A percentile compares a stretch with the other conserved stretches of the same genome.
Evolutionary conservation across 2,113 vertebrate genomes (phyloP).

Genomic region (Nesogale talazaci): DNA sequence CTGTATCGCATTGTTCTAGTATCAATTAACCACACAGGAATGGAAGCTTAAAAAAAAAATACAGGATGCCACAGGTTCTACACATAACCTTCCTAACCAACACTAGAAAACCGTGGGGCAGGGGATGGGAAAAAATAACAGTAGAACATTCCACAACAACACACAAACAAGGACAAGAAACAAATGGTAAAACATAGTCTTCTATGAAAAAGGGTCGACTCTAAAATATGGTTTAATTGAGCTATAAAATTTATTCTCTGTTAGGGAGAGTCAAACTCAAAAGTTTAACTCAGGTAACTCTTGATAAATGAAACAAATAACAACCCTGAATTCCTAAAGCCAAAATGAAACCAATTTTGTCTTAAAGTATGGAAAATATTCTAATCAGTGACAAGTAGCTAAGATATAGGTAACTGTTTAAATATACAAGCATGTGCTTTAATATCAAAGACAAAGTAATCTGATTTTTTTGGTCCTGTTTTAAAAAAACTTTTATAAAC

Average conservation of each 20-base stretch:
- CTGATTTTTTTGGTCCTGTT: slow-evolving; percentile 81
- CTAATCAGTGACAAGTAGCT: background rate
- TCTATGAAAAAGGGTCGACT: background rate
- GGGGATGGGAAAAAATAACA: background rate
- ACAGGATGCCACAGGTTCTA: background rate
- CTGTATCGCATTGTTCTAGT: slow-evolving; percentile 32
- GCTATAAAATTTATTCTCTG: background rate
- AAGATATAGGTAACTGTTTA: slow-evolving; percentile 17
- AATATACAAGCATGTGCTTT: slow-evolving; percentile 26
- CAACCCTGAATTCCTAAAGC: slow-evolving; percentile 13
- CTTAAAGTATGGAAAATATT: slow-evolving; percentile 45
- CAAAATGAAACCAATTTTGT: slow-evolving; percentile 52
- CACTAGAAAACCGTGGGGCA: background rate
- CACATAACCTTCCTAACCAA: background rate
- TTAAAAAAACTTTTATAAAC: slow-evolving; percentile 56
- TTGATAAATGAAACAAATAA: slow-evolving; percentile 40
- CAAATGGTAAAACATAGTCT: slow-evolving; percentile 21
- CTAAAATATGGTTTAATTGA: slow-evolving; percentile 8
- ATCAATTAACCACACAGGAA: slow-evolving; percentile 40
- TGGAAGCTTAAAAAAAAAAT: background rate
- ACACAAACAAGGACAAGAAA: slow-evolving; percentile 59
- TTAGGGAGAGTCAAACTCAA: slow-evolving; percentile 19
- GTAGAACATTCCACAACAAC: background rate
- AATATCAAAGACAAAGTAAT: slow-evolving; percentile 74
- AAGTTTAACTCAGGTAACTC: slow-evolving; percentile 45